These are phyloP conservation scores for Pimpla rufipes DNA, from an alignment of 2,888 invertebrate genomes.

Conservation along the genomic window DNA sequence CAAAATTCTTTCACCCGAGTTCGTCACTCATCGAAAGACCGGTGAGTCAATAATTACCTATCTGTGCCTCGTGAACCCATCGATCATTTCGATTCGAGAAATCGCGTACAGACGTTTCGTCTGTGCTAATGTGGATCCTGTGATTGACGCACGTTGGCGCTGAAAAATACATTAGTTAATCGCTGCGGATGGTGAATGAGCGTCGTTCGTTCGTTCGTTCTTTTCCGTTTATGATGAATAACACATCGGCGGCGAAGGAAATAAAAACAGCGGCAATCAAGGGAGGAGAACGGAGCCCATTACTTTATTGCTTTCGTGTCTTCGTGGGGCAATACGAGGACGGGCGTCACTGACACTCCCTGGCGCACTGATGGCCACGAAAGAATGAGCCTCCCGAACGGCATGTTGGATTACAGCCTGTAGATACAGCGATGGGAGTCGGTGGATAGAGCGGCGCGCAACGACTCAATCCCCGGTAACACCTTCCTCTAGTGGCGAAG, in stretches of 20 bases:
- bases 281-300: constrained; percentile 50
- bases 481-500: constrained; percentile 70
- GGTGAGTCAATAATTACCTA: constrained; percentile 44
- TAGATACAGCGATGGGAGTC: constrained; percentile 49
- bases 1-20: constrained; percentile 29
- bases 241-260: constrained; percentile 61
- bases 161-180: constrained; percentile 58
- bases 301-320: constrained; percentile 66
- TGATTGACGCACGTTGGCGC: constrained; percentile 50
- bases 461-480: constrained; percentile 77
- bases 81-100: constrained; percentile 57
- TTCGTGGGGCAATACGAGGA: constrained; percentile 43
- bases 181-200: constrained; percentile 42
- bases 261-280: constrained; percentile 37
- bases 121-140: constrained; percentile 20
- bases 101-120: constrained; percentile 11
- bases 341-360: constrained; percentile 67
- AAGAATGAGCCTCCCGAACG: constrained; percentile 39
- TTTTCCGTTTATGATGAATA: constrained; percentile 64
- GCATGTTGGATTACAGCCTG: constrained; percentile 50
- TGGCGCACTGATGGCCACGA: constrained; percentile 44
- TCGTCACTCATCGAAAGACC: constrained; percentile 30
- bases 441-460: constrained; percentile 63
- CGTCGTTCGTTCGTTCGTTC: constrained; percentile 50
- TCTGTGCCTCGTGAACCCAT: constrained; percentile 31